These are phyloP conservation scores for Caenorhabditis elegans DNA, from an alignment of 1,140 invertebrate species.

Conservation along the genomic window WBcel235 BX284604.4:12401501-12402000, in stretches of 20 bases:
- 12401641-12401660: constrained; percentile 14
- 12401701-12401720: neutral
- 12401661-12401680: neutral
- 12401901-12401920: no score
- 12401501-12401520: neutral
- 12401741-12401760: constrained; percentile 4
- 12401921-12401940: no score
- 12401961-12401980: no score
- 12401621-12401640: constrained; percentile 11
- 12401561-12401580: neutral
- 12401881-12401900: no score
- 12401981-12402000: no score
- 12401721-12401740: neutral
- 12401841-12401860: no score
- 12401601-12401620: neutral
- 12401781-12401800: no score
- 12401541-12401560: constrained; percentile 29
- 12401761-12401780: no score
- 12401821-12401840: no score
- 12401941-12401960: no score
- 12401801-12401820: no score
- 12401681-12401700: neutral
- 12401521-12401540: constrained; percentile 7
- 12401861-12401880: no score
- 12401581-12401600: neutral